Conservation (phyloP, 2,888 invertebrate genomes). For the Norana najaformis region DNA sequence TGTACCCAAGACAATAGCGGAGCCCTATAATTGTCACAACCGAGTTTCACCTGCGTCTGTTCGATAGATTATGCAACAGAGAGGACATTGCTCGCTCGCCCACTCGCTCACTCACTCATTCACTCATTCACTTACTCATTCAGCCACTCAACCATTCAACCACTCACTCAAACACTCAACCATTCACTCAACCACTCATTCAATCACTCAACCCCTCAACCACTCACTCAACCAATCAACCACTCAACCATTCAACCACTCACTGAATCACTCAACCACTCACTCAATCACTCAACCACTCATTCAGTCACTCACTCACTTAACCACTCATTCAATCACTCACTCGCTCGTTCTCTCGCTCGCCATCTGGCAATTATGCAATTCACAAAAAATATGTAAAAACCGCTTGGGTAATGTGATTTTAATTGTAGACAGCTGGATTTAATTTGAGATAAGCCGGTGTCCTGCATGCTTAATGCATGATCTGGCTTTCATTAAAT, state of each 20-base stretch:
- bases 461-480: background rate
- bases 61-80: background rate
- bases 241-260: background rate
- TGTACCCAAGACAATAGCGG: background rate
- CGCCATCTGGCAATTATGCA: background rate
- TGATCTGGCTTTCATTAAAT: background rate
- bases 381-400: background rate
- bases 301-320: background rate
- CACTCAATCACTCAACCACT: too few species aligned
- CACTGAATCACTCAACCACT: too few species aligned
- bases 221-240: too few species aligned
- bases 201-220: background rate
- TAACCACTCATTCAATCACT: too few species aligned
- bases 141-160: background rate
- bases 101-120: background rate
- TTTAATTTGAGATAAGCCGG: background rate
- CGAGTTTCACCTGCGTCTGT: background rate
- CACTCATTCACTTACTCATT: too few species aligned
- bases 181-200: too few species aligned
- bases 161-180: background rate
- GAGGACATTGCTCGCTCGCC: background rate
- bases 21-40: too few species aligned
- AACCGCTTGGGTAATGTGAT: background rate
- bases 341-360: background rate
- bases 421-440: slow-evolving; percentile 4